Conservation (phyloP, 1,140 invertebrate genomes). For the Drosophila burlai region DNA sequence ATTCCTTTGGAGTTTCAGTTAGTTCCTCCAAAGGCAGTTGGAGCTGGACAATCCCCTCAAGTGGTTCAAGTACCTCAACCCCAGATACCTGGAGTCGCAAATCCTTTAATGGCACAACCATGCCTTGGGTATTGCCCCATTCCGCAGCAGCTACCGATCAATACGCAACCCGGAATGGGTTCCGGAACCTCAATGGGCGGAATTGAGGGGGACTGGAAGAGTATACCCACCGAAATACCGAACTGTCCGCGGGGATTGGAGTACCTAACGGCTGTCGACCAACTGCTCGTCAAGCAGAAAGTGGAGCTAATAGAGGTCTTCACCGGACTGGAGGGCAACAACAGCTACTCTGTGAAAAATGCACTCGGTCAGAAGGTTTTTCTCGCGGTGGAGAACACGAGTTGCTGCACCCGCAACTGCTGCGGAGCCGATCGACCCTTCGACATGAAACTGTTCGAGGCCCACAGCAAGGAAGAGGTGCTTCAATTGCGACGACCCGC, state of each 20-base stretch:
- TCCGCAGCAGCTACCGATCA: neutral
- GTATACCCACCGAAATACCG: slow-evolving; percentile 89
- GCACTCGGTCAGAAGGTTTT: slow-evolving; percentile 92
- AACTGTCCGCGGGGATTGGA: slow-evolving; percentile 96
- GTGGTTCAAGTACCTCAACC: neutral
- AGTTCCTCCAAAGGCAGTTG: neutral
- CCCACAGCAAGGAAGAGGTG: slow-evolving; percentile 89
- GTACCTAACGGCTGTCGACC: slow-evolving; percentile 95
- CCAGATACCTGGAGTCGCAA: neutral
- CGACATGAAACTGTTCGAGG: slow-evolving; percentile 94
- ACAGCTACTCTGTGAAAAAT: slow-evolving; percentile 94
- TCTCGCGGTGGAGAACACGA: slow-evolving; percentile 93
- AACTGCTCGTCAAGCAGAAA: slow-evolving; percentile 94
- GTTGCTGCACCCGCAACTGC: slow-evolving; percentile 91
- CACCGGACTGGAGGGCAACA: slow-evolving; percentile 94
- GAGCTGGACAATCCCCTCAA: neutral
- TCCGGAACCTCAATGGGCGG: neutral
- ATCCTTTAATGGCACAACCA: neutral
- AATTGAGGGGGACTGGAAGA: slow-evolving; percentile 92
- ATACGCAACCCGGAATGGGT: neutral
- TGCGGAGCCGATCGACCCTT: slow-evolving; percentile 92
- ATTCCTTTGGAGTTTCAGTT: neutral
- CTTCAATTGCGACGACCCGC: slow-evolving; percentile 91
- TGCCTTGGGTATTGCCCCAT: neutral
- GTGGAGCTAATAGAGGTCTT: slow-evolving; percentile 94